Percentiles rank a stretch among this genome's conserved stretches.
These are phyloP conservation scores for Polydesmus complanatus DNA, from an alignment of 2,888 invertebrate species.

Conservation along the genomic window DNA sequence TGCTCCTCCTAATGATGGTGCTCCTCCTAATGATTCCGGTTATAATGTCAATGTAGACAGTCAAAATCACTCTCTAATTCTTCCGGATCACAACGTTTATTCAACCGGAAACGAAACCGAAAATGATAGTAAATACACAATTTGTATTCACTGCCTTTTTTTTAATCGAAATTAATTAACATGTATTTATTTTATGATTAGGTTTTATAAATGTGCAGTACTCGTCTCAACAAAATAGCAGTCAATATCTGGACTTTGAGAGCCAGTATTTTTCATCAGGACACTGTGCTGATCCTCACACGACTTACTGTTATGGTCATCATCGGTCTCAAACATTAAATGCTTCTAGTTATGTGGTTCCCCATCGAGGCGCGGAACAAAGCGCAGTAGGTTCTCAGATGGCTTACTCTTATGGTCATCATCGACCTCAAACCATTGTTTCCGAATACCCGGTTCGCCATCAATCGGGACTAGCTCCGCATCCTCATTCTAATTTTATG, in stretches of 20 bases:
- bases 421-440: slow-evolving; percentile 12
- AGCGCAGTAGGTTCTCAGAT: neutral
- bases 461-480: slow-evolving; percentile 11
- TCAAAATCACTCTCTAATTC: slow-evolving; percentile 7
- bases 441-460: slow-evolving; percentile 6
- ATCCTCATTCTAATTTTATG: slow-evolving; percentile 13
- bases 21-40: slow-evolving; percentile 13
- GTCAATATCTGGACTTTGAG: too few relatives aligned
- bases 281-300: slow-evolving; percentile 2
- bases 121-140: too few relatives aligned
- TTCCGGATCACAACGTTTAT: slow-evolving; percentile 15
- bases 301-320: slow-evolving; percentile 11
- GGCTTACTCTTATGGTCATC: slow-evolving; percentile 3
- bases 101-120: neutral
- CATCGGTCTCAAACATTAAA: too few relatives aligned
- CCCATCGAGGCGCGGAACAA: slow-evolving; percentile 9
- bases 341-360: too few relatives aligned
- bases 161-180: too few relatives aligned
- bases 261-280: too few relatives aligned
- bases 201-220: too few relatives aligned
- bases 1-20: too few relatives aligned
- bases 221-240: too few relatives aligned
- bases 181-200: too few relatives aligned
- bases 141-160: too few relatives aligned
- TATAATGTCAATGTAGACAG: slow-evolving; percentile 10